These are phyloP conservation scores for Plecotus auritus DNA, from an alignment of 2,113 vertebrate species.

Conservation along the genomic window DNA sequence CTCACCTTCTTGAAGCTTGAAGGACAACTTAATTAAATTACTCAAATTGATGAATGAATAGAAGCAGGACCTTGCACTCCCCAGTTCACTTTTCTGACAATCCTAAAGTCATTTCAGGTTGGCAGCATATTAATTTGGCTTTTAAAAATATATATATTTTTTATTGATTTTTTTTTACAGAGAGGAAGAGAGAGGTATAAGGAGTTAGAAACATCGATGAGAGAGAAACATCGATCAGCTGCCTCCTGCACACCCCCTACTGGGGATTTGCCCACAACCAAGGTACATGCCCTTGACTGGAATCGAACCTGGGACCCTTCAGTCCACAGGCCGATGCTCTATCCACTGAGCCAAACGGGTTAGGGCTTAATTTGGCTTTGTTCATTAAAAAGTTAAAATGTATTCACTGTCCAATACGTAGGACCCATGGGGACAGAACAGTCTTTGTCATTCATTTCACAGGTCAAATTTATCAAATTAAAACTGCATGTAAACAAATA, in stretches of 20 bases:
- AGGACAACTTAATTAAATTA: slow-evolving; percentile 26
- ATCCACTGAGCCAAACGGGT: too few species aligned
- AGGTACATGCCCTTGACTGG: too few species aligned
- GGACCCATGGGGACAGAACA: background rate
- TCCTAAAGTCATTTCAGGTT: slow-evolving; percentile 1
- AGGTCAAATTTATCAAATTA: slow-evolving; percentile 6
- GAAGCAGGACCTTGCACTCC: background rate
- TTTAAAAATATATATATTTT: background rate
- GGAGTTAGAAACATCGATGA: too few species aligned
- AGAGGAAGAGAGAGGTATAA: too few species aligned
- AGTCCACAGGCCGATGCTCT: too few species aligned
- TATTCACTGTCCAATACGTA: background rate
- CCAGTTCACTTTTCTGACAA: slow-evolving; percentile 21
- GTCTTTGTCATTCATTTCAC: background rate
- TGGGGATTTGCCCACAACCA: too few species aligned
- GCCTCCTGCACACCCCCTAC: too few species aligned
- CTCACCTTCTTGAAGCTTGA: background rate
- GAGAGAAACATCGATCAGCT: too few species aligned
- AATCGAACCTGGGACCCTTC: too few species aligned
- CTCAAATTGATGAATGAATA: background rate
- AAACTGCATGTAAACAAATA: background rate
- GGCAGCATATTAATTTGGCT: background rate
- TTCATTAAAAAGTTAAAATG: slow-evolving; percentile 24
- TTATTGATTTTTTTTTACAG: too few species aligned
- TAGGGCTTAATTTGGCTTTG: background rate